These are phyloP conservation scores for Nasonia oneida DNA, from an alignment of 2,888 invertebrate genomes.

Conservation along the genomic window DNA sequence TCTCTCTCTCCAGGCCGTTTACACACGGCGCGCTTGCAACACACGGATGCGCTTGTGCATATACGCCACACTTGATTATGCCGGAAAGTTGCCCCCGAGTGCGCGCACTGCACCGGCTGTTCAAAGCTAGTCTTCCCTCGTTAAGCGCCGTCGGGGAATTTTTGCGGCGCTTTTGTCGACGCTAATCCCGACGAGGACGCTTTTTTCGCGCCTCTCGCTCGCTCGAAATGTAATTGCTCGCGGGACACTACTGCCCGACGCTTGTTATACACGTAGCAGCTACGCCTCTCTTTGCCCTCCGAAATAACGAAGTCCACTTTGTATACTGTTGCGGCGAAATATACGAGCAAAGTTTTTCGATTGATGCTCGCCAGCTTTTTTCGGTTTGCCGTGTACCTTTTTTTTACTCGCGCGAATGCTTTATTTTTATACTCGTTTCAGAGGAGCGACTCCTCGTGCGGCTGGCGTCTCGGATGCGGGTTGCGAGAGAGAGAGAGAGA, in stretches of 20 bases:
- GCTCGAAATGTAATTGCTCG: constrained; percentile 35
- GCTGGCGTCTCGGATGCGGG: too few species aligned
- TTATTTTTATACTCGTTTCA: constrained; percentile 18
- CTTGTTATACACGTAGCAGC: neutral
- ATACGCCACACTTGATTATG: constrained; percentile 49
- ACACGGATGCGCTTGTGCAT: neutral
- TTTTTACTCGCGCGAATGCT: constrained; percentile 25
- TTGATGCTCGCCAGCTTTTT: constrained; percentile 24
- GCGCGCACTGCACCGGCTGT: neutral
- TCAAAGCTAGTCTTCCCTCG: constrained; percentile 22
- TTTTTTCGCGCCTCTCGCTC: constrained; percentile 3
- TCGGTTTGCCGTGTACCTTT: neutral
- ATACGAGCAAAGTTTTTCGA: constrained; percentile 55
- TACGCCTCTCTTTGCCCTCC: constrained; percentile 33
- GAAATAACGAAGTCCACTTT: constrained; percentile 55
- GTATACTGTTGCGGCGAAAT: constrained; percentile 22
- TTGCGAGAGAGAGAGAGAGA: too few species aligned
- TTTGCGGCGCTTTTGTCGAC: neutral
- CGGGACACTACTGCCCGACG: neutral
- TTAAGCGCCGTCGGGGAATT: constrained; percentile 33
- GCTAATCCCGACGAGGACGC: neutral
- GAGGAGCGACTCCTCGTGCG: neutral
- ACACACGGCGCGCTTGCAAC: neutral
- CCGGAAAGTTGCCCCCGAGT: constrained; percentile 1
- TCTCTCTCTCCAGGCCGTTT: neutral